These are phyloP conservation scores for Zhengitettix transpicula DNA, from an alignment of 2,888 invertebrate genomes.

Conservation along the genomic window DNA sequence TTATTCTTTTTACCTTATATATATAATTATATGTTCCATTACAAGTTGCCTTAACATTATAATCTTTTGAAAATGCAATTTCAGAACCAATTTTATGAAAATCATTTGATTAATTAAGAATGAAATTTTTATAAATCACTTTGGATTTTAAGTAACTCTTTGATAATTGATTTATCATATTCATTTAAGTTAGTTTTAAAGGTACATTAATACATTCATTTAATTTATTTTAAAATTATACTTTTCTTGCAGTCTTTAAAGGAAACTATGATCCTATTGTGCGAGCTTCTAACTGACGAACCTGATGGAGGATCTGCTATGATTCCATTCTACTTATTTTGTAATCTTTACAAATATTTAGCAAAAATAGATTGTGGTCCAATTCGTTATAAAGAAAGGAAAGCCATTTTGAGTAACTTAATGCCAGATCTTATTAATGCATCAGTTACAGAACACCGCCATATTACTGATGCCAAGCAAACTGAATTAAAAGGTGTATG, in stretches of 20 bases:
- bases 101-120: no score
- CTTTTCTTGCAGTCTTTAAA: conserved; percentile 40
- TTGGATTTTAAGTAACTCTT: no score
- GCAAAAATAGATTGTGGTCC: conserved; percentile 32
- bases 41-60: no score
- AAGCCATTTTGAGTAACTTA: no score
- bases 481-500: neutral
- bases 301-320: conserved; percentile 69
- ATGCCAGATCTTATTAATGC: no score
- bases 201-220: neutral
- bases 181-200: no score
- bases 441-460: neutral
- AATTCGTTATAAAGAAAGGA: neutral
- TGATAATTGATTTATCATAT: no score
- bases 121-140: no score
- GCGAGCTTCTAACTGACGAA: conserved; percentile 66
- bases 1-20: no score
- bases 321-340: conserved; percentile 46
- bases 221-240: neutral
- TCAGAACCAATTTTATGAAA: no score
- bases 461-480: neutral
- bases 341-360: conserved; percentile 29
- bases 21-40: no score
- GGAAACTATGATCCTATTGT: conserved; percentile 62
- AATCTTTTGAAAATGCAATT: no score